Evolutionary conservation across 2,113 vertebrate species (phyloP), one percentile per base, ranked within the genome.

Genomic region (Oriolus oriolus): DNA sequence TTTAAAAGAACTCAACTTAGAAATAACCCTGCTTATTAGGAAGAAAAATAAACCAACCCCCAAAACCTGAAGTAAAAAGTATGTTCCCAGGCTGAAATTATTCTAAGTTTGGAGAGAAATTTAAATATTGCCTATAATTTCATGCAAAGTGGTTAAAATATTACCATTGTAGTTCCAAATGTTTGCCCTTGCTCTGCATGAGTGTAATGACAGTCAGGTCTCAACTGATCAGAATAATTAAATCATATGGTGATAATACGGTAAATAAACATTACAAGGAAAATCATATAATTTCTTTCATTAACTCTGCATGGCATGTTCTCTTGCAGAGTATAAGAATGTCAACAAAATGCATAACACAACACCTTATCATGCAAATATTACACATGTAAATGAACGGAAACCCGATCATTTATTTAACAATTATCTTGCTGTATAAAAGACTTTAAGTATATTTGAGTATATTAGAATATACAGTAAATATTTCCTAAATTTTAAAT

Each of bases 371-470:
- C 41, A 44, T 83, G 71, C 78, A 96, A 87, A 81, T 93, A 53
- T 18, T 92, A 70, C 70, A 90, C 20, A 27, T 49, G 37, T 57
- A 78, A 90, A 75, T 90, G 83, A 96, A 93, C 73, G 53, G 90
- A 89, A 92, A 93, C 84, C 86, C 10, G 41, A 96, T 95, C 30
- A 78, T 90, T 96, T 96, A 90, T 84, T 90, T 97, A 84, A 94
- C 66, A 95, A 78, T 95, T 96, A 85, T 65, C 45, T 80, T 90
- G 76, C 74, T 87, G 31, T 94, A 49, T 45, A 66, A 89, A 94
- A 93, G 44, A 83, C 39, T 88, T 56, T 50, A 81, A 77, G 56
- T 93, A 49, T 82, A 83, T 95, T 93, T 94, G 78, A 92, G 70
- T 73, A 68, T 86, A 89, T 89, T 96, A 90, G 93, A 97, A 93